These are phyloP conservation scores for Tauraco hartlaubi DNA, from an alignment of 2,797 vertebrate genomes.

Conservation along the genomic window DNA sequence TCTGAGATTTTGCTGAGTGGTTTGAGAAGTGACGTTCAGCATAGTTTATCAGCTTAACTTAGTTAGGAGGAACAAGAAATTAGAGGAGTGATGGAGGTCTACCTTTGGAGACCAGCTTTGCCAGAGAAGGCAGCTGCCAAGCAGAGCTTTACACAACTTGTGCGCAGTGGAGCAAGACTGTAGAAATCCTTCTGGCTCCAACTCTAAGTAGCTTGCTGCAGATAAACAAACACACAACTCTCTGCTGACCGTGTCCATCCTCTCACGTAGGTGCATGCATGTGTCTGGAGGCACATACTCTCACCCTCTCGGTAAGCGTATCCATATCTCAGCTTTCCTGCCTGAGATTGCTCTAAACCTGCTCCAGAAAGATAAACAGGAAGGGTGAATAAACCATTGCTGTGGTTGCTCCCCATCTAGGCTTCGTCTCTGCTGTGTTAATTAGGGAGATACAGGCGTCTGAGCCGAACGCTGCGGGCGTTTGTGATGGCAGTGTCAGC, in stretches of 20 bases:
- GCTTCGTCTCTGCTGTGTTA: background rate
- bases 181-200: slow-evolving; percentile 3
- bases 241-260: accelerated
- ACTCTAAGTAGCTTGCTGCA: background rate
- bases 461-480: background rate
- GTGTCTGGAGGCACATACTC: accelerated
- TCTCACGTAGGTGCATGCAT: accelerated
- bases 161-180: background rate
- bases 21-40: background rate
- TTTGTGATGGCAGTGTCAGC: background rate
- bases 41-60: slow-evolving; percentile 45
- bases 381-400: background rate
- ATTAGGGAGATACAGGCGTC: background rate
- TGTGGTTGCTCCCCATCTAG: background rate
- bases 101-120: slow-evolving; percentile 47
- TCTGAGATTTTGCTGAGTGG: background rate
- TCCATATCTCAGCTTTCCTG: background rate
- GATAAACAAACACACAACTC: background rate
- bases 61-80: slow-evolving; percentile 32
- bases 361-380: background rate
- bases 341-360: background rate
- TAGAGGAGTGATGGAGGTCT: background rate
- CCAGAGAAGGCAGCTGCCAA: slow-evolving; percentile 41
- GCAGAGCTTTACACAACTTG: slow-evolving; percentile 18
- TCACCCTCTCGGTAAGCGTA: accelerated